Base-by-base conservation (phyloP, 1,140 invertebrate species). In the Octopus bimaculoides region DNA sequence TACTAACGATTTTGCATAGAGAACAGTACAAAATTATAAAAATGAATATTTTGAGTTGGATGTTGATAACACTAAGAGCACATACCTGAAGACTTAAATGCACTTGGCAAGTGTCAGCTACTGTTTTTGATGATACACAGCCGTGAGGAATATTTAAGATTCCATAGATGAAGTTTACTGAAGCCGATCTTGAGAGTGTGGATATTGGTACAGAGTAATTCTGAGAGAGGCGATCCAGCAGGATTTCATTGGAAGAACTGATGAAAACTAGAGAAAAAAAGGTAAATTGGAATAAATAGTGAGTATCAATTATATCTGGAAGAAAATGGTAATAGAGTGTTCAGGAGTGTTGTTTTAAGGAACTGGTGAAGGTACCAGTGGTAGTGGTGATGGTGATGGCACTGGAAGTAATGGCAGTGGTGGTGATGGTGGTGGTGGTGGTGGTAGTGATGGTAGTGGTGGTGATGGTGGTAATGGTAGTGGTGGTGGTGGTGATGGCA, bases 191-290 rank as follows among this genome's bases (percentile, higher is more conserved):
- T 7, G 75, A n/a, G 26, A 83, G 56, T 8, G 80, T 73, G 9
- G 75, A 53, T 53, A 81, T 71, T 55, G 79, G 80, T 52, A 75
- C 9, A n/a, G 77, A 10, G 10, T 80, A 54, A 55, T 83, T 80
- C 10, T 80, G 53, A 17, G 56, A 54, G 5, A 73, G 52, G 26
- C 77, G 79, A 17, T 14, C 10, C 56, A 54, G 12, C 75, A 78
- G 26, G 55, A 17, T 20, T 14, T 26, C 74, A 77, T 54, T 17
- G 54, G n/a, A 75, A 78, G 12, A 78, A 8, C 52, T 41, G 20
- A 41, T 26, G n/a, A 41, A 52, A 69, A 69, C 41, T 78, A 4
- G 7, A 54, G 61, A 61, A 79, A 75, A 12, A 17, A 71, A 52
- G n/a, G 14, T 5, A 52, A 20, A 69, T 41, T 20, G 5, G n/a